A percentile compares a stretch with the other conserved stretches of the same genome.
phyloP scores from a whole-genome alignment of 2,888 invertebrate genomes.

The Dolichopus griseipennis region DNA sequence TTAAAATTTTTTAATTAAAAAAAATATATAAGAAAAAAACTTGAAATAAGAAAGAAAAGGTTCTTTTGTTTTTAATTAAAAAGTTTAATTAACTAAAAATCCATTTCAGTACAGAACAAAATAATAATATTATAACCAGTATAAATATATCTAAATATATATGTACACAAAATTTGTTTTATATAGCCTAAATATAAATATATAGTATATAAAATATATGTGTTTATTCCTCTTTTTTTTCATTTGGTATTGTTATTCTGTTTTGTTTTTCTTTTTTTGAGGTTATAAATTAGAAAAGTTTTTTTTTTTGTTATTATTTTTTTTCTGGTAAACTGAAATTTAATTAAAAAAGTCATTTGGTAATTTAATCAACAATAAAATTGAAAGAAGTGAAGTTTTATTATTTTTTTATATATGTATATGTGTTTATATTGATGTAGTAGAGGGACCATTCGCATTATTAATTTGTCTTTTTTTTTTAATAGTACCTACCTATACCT shows the following conservation, averaged over 20 bases:
- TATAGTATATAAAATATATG: background rate
- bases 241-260: background rate
- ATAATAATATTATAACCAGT: no score
- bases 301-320: background rate
- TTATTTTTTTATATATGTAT: background rate
- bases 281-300: constrained; percentile 6
- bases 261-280: background rate
- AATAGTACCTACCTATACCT: no score
- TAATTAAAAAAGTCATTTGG: constrained; percentile 3
- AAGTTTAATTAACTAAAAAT: constrained; percentile 6
- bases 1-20: no score
- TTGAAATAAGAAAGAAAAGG: background rate
- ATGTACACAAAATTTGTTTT: background rate
- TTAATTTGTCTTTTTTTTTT: no score
- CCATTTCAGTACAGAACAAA: background rate
- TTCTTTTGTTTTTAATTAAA: constrained; percentile 4
- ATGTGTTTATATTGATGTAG: background rate
- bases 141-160: background rate
- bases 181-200: background rate
- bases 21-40: no score
- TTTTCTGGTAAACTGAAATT: constrained; percentile 6
- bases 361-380: constrained; percentile 6
- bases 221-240: background rate
- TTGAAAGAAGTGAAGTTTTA: constrained; percentile 1
- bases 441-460: no score